These are phyloP conservation scores for Astreopora myriophthalma DNA, from an alignment of 64 coral and sea anemone genomes.

Conservation along the genomic window DNA sequence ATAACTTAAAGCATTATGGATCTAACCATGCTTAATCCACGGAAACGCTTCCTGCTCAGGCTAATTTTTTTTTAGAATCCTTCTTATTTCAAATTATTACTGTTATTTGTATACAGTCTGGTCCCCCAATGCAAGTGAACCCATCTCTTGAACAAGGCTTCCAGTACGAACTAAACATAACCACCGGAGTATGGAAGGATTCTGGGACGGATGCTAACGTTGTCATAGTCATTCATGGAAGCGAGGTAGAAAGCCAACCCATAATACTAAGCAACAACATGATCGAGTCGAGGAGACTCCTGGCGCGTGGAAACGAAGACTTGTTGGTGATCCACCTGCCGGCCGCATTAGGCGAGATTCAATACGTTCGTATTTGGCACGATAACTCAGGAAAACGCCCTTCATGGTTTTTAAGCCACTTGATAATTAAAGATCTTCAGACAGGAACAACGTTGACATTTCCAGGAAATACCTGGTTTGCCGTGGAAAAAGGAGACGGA, in stretches of 20 bases:
- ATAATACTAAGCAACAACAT: slow-evolving; percentile 63
- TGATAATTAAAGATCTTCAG: not conserved
- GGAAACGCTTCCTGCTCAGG: too few relatives aligned
- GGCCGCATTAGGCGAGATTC: slow-evolving; percentile 43
- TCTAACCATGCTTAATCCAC: too few relatives aligned
- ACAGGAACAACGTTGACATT: slow-evolving; percentile 39
- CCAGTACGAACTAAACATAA: slow-evolving; percentile 12
- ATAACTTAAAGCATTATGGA: too few relatives aligned
- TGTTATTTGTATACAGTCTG: slow-evolving; percentile 3
- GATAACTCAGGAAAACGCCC: slow-evolving; percentile 50
- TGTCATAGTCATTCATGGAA: slow-evolving; percentile 84
- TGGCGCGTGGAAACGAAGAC: slow-evolving; percentile 72
- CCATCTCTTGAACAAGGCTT: not conserved
- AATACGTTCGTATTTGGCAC: slow-evolving; percentile 62
- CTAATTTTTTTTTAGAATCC: too few relatives aligned
- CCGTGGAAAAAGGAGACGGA: slow-evolving; percentile 63
- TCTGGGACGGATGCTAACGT: slow-evolving; percentile 72
- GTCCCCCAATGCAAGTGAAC: slow-evolving; percentile 17
- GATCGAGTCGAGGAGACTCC: slow-evolving; percentile 23
- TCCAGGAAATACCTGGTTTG: not conserved
- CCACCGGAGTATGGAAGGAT: slow-evolving; percentile 29
- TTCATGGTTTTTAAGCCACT: slow-evolving; percentile 45
- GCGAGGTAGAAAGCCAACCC: slow-evolving; percentile 52
- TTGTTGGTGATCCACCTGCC: slow-evolving; percentile 59
- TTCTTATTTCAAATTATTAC: too few relatives aligned